Percentiles rank a stretch among this genome's conserved stretches.
phyloP scores from a whole-genome alignment of 2,113 vertebrate genomes.

The Furnarius figulus region DNA sequence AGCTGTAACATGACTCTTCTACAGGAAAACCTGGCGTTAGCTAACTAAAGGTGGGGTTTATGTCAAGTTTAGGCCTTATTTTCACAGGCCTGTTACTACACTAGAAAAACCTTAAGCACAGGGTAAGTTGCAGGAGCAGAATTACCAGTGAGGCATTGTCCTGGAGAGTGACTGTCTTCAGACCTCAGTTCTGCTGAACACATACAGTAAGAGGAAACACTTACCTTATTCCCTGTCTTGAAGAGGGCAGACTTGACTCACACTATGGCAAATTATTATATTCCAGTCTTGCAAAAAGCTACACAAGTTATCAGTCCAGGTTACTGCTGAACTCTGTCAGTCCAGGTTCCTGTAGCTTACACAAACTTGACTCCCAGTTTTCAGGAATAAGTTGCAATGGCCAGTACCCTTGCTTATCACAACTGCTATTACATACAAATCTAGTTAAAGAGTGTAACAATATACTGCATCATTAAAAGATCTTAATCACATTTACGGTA shows the following conservation, averaged over 20 bases:
- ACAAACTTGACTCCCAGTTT: not conserved
- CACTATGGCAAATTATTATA: not conserved
- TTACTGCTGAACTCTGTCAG: not conserved
- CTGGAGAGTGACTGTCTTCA: not conserved
- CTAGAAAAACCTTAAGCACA: not conserved
- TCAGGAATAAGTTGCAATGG: not conserved
- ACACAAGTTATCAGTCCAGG: not conserved
- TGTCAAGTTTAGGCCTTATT: not conserved
- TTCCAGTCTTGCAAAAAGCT: not conserved
- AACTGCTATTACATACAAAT: not conserved
- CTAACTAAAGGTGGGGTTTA: not conserved
- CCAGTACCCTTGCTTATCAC: not conserved
- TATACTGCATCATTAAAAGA: not conserved
- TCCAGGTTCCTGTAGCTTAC: not conserved
- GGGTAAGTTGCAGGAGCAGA: not conserved
- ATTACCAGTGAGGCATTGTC: not conserved
- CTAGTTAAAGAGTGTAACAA: not conserved
- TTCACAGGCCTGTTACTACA: not conserved
- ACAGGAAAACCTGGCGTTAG: not conserved
- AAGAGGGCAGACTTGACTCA: not conserved
- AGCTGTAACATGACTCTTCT: not conserved
- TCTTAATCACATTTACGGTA: conserved; percentile 18
- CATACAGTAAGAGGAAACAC: not conserved
- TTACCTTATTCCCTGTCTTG: not conserved
- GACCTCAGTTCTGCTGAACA: not conserved